phyloP scores from a whole-genome alignment of 2,113 vertebrate genomes.

The Oreochromis spilurus region DNA sequence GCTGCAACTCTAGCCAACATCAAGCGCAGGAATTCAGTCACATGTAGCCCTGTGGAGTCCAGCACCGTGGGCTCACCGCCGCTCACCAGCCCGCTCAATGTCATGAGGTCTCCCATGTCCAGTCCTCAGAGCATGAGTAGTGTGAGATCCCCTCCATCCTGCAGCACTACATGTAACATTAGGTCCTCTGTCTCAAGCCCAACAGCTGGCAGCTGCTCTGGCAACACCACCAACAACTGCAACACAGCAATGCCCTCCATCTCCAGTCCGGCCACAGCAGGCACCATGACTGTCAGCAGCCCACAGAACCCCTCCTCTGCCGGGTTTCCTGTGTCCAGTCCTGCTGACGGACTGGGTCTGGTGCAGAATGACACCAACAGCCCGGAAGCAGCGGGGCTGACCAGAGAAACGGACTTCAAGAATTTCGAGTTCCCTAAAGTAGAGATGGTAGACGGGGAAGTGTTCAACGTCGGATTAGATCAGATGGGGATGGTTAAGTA shows the following conservation, averaged over 20 bases:
- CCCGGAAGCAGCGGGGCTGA: constrained; percentile 72
- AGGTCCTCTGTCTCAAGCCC: constrained; percentile 91
- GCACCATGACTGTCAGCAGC: constrained; percentile 71
- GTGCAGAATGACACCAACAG: constrained; percentile 81
- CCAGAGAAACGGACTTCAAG: constrained; percentile 80
- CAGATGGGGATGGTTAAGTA: constrained; percentile 89
- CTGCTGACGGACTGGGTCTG: constrained; percentile 77
- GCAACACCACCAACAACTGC: constrained; percentile 62
- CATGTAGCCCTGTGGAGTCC: constrained; percentile 87
- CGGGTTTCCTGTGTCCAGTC: constrained; percentile 88
- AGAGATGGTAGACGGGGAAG: constrained; percentile 83
- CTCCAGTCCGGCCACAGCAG: constrained; percentile 83
- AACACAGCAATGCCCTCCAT: constrained; percentile 79
- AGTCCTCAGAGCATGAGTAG: constrained; percentile 93
- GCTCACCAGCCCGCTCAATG: constrained; percentile 87
- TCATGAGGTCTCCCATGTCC: constrained; percentile 94
- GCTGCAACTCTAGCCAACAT: constrained; percentile 75
- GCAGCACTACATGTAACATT: constrained; percentile 78
- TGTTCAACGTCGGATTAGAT: constrained; percentile 78
- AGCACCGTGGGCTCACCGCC: constrained; percentile 90
- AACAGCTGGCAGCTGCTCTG: constrained; percentile 67
- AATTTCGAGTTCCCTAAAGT: constrained; percentile 88
- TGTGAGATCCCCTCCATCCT: constrained; percentile 88
- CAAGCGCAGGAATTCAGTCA: constrained; percentile 80
- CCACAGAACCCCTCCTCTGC: constrained; percentile 70